phyloP scores from a whole-genome alignment of 23 tunicate genomes.

The Phallusia fumigata region DNA sequence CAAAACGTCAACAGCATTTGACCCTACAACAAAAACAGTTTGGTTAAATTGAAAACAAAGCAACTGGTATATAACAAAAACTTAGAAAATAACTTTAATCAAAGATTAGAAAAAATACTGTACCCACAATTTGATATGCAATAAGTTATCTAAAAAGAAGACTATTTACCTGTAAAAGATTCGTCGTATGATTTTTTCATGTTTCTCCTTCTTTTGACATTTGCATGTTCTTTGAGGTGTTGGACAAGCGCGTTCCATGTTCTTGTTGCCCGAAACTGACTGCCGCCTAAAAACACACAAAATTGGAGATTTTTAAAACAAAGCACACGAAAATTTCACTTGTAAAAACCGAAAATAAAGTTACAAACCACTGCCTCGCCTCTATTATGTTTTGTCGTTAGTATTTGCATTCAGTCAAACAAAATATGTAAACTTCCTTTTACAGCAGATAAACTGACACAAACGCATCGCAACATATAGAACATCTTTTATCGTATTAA shows the following conservation, averaged over 20 bases:
- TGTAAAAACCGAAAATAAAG: too few species aligned
- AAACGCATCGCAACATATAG: too few species aligned
- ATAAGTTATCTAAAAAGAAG: neutral
- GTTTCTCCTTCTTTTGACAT: constrained; percentile 62
- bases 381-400: too few species aligned
- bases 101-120: too few species aligned
- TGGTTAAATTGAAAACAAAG: too few species aligned
- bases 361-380: neutral
- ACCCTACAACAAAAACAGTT: constrained; percentile 25
- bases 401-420: too few species aligned
- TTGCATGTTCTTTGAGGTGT: constrained; percentile 63
- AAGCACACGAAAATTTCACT: too few species aligned
- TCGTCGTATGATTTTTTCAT: constrained; percentile 58
- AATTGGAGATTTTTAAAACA: too few species aligned
- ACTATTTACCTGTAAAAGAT: constrained; percentile 68
- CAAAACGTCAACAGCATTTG: constrained; percentile 76
- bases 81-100: neutral
- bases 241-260: constrained; percentile 70
- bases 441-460: too few species aligned
- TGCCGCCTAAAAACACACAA: neutral
- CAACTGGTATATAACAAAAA: neutral
- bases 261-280: constrained; percentile 68
- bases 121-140: too few species aligned
- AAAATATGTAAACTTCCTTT: too few species aligned
- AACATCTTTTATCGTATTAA: too few species aligned